phyloP scores from a whole-genome alignment of 1,140 invertebrate species.

The Bombus consobrinus region DNA sequence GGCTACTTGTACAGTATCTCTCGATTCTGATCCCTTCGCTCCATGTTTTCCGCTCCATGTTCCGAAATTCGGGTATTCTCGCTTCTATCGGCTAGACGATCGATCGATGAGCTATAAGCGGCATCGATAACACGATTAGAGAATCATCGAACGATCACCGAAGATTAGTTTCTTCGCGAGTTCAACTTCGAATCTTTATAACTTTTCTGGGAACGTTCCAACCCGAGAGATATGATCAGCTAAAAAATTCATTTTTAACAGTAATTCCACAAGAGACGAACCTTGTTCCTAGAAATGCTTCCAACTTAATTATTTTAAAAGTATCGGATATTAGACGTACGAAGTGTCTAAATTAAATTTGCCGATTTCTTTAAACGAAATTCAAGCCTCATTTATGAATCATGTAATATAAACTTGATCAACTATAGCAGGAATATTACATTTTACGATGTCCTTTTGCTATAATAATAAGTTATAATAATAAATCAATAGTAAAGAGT shows the following conservation, averaged over 20 bases:
- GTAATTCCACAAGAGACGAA: background rate
- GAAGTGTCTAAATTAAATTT: too few relatives aligned
- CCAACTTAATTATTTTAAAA: background rate
- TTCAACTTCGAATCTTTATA: background rate
- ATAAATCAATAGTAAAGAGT: too few relatives aligned
- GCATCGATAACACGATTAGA: constrained; percentile 6
- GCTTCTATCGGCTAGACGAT: background rate
- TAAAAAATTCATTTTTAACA: background rate
- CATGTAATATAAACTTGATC: too few relatives aligned
- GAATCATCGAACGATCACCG: background rate
- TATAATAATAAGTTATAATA: too few relatives aligned
- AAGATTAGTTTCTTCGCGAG: background rate
- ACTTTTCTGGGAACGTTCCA: background rate
- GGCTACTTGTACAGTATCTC: constrained; percentile 15
- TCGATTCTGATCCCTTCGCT: background rate
- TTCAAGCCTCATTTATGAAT: too few relatives aligned
- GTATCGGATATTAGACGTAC: too few relatives aligned
- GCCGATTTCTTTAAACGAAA: too few relatives aligned
- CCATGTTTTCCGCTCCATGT: background rate
- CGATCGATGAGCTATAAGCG: constrained; percentile 4
- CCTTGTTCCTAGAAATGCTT: background rate
- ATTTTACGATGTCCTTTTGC: too few relatives aligned
- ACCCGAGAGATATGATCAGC: background rate
- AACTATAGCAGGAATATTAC: too few relatives aligned
- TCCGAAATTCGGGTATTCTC: background rate